Percentiles rank a stretch among this genome's conserved stretches.
These are phyloP conservation scores for Lochmaea capreae DNA, from an alignment of 2,888 invertebrate species.

Conservation along the genomic window DNA sequence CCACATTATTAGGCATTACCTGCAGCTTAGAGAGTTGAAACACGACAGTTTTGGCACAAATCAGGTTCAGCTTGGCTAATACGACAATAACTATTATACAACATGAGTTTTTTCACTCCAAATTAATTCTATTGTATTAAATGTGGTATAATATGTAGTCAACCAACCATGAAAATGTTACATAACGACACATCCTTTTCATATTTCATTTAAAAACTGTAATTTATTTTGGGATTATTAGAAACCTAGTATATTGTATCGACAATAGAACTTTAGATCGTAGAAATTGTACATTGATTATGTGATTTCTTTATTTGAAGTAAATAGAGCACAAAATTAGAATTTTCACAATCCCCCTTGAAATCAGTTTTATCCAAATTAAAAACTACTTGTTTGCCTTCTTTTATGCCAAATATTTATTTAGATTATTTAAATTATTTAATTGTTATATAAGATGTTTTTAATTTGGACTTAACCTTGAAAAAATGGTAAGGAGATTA, in stretches of 20 bases:
- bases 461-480: conserved; percentile 6
- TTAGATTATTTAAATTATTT: neutral
- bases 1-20: too few relatives aligned
- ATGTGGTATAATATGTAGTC: too few relatives aligned
- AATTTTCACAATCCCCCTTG: conserved; percentile 4
- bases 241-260: conserved; percentile 47
- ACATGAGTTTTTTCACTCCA: too few relatives aligned
- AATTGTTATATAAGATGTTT: neutral
- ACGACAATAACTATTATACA: too few relatives aligned
- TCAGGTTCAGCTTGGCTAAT: too few relatives aligned
- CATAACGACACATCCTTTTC: neutral
- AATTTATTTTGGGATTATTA: conserved; percentile 34
- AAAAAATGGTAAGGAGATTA: conserved; percentile 16
- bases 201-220: neutral
- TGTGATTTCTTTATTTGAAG: conserved; percentile 22
- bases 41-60: too few relatives aligned
- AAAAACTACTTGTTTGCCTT: neutral
- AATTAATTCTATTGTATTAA: too few relatives aligned
- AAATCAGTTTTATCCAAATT: neutral
- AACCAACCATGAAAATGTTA: neutral
- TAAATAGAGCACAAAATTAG: conserved; percentile 31
- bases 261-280: conserved; percentile 56
- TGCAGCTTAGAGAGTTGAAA: too few relatives aligned
- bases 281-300: conserved; percentile 44
- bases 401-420: neutral